Percentiles rank a stretch among this genome's conserved stretches.
These are phyloP conservation scores for Digitonthophagus gazella DNA, from an alignment of 2,888 invertebrate genomes.

Conservation along the genomic window DNA sequence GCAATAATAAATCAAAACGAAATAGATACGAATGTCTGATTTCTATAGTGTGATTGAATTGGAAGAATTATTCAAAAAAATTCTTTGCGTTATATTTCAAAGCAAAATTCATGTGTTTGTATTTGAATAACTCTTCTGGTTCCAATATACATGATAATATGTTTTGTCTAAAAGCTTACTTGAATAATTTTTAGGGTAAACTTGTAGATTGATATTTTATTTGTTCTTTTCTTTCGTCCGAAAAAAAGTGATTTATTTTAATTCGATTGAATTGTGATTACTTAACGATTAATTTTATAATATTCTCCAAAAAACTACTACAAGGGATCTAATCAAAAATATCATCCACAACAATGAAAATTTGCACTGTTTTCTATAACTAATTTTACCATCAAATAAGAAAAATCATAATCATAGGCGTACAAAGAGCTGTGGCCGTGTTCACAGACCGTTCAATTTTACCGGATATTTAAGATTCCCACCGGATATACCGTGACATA, in stretches of 20 bases:
- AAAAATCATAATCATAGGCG: not conserved
- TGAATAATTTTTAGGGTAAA: no score
- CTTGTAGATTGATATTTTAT: no score
- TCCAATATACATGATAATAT: not conserved
- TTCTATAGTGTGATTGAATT: not conserved
- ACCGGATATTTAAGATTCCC: conserved; percentile 32
- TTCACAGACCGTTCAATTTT: conserved; percentile 31
- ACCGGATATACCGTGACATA: conserved; percentile 32
- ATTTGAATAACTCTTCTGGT: not conserved
- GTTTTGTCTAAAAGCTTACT: no score
- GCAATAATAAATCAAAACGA: no score
- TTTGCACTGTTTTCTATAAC: not conserved
- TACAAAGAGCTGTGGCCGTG: conserved; percentile 8
- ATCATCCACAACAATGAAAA: no score
- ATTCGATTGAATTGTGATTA: no score
- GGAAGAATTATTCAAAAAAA: not conserved
- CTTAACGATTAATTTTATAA: no score
- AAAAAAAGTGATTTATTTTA: no score
- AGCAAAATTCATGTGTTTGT: not conserved
- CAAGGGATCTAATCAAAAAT: no score
- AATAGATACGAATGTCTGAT: no score
- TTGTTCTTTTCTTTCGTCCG: no score
- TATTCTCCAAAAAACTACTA: no score
- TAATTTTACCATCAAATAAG: not conserved
- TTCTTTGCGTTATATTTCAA: not conserved